Percentiles rank a stretch among this genome's conserved stretches.
Evolutionary conservation across 2,797 vertebrate genomes (phyloP).

Genomic region (Sphenodon punctatus): DNA sequence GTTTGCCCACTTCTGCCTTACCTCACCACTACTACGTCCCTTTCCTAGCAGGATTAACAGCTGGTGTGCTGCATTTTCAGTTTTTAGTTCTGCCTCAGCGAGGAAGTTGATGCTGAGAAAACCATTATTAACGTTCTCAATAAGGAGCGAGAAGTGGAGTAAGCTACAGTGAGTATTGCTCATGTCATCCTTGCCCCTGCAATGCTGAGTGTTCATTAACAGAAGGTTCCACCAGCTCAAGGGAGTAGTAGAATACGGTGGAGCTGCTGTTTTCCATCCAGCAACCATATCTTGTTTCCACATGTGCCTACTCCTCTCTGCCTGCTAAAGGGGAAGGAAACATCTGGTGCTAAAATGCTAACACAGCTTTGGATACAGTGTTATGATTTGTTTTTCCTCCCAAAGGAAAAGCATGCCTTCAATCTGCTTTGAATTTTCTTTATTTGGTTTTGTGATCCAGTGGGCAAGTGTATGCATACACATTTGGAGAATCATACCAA

Average conservation of each 20-base stretch:
- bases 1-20: too few species aligned
- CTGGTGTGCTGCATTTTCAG: background rate
- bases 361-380: background rate
- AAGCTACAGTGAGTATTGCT: background rate
- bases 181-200: background rate
- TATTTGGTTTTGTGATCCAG: background rate
- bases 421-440: background rate
- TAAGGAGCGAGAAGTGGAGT: background rate
- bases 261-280: background rate
- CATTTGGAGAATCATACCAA: background rate
- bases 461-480: background rate
- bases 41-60: background rate
- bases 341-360: background rate
- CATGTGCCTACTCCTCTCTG: background rate
- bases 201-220: constrained; percentile 15
- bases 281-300: background rate
- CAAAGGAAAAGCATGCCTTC: background rate
- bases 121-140: constrained; percentile 12
- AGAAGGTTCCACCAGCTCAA: background rate
- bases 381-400: background rate
- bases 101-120: background rate
- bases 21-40: too few species aligned
- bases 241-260: background rate
- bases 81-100: background rate
- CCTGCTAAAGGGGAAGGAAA: background rate